A percentile compares a stretch with the other conserved stretches of the same genome.
Evolutionary conservation across 1,140 invertebrate species (phyloP).

Genomic region (Heliothis virescens): DNA sequence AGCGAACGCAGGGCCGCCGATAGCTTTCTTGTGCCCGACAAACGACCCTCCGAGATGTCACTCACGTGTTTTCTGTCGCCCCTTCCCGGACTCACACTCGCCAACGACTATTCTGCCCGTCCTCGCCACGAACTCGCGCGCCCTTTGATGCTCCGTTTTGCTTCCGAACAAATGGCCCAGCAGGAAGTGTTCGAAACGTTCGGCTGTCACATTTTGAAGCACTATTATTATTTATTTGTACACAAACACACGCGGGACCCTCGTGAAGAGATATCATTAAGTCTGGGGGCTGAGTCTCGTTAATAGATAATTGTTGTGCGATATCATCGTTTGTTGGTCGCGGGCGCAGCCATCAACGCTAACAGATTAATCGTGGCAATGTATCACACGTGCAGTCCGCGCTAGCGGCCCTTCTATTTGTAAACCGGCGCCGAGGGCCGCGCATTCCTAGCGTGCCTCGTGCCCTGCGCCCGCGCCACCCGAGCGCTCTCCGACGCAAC

Average conservation of each 20-base stretch:
- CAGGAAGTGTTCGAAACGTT: slow-evolving; percentile 4
- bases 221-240: slow-evolving; percentile 20
- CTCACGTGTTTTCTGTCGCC: slow-evolving; percentile 66
- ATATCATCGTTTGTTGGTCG: slow-evolving; percentile 60
- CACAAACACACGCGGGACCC: slow-evolving; percentile 47
- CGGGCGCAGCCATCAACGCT: slow-evolving; percentile 72
- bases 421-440: slow-evolving; percentile 84
- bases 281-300: slow-evolving; percentile 50
- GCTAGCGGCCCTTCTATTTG: slow-evolving; percentile 85
- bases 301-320: slow-evolving; percentile 63
- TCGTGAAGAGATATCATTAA: slow-evolving; percentile 40
- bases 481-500: slow-evolving; percentile 54
- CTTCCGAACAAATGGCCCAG: neutral
- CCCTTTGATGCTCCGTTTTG: slow-evolving; percentile 23
- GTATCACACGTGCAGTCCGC: slow-evolving; percentile 81
- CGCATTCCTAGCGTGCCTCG: slow-evolving; percentile 82
- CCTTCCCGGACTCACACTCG: slow-evolving; percentile 52
- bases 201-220: slow-evolving; percentile 20
- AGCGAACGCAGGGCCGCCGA: slow-evolving; percentile 78
- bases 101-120: slow-evolving; percentile 13
- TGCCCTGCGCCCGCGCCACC: slow-evolving; percentile 70
- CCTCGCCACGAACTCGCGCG: slow-evolving; percentile 8
- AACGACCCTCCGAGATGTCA: slow-evolving; percentile 77
- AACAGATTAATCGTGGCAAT: slow-evolving; percentile 81
- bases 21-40: slow-evolving; percentile 78